Base-by-base conservation (phyloP, 1,140 invertebrate species). In the Zaprionus kolodkinae region DNA sequence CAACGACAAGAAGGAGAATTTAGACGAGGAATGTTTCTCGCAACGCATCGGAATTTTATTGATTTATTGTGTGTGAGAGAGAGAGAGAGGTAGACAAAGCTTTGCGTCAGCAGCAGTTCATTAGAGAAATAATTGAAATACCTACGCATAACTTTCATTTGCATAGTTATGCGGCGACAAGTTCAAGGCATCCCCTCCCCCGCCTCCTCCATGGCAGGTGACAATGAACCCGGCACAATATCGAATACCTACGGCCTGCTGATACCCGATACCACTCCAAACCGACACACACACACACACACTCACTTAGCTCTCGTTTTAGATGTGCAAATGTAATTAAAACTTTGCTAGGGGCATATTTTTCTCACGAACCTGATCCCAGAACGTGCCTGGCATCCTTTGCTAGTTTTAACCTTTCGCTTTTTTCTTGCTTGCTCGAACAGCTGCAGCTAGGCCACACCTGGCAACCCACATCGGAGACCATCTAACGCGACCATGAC, bases 271-370 rank as follows among this genome's bases (percentile, higher is more conserved):
- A 15, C 38, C 21, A 33, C 21, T 43, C 48, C 36, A 45, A 35
- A 54, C 50, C 7, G 38, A 38, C 38, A 45, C 33, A 38, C 30
- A 38, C 38, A 45, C 33, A 38, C 30, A 45, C 45, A 48, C 40
- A 25, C 17, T 7, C 30, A 15, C 9, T 6, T 9, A 3, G n/a
- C 50, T 43, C 33, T 43, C 33, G 7, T 6, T 89, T 89, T 6
- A 15, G 84, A 81, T 85, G 84, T 79, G 85, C 45, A 73, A 89
- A 88, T 88, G 85, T 81, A 88, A 88, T 88, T 88, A 88, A 88
- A 88, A 88, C 62, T 89, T 88, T 63, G 40, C n/a, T 36, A 1
- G 6, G 21, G 50, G 59, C 27, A 30, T 55, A 55, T 30, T 30
- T 55, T 25, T 25, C 52, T 25, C 52, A 25, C 45, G 11, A 50